Percentiles rank a stretch among this genome's conserved stretches.
Evolutionary conservation across 2,113 vertebrate genomes (phyloP).

Genomic region (Hylia prasina): DNA sequence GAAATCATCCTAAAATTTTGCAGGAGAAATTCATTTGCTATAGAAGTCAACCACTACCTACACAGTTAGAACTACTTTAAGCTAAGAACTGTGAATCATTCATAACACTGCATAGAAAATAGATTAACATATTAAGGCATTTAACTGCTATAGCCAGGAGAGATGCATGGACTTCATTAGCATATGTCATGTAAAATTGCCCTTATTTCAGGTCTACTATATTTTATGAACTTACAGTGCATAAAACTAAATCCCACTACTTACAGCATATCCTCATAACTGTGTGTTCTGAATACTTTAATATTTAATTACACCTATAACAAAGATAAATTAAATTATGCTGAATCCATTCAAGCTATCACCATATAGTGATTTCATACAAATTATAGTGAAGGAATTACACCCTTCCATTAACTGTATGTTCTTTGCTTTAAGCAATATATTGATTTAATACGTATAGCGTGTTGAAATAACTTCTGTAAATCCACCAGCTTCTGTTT

Average conservation of each 20-base stretch:
- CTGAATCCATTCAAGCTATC: slow-evolving; percentile 4
- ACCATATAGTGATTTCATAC: background rate
- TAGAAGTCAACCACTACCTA: background rate
- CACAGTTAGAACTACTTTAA: background rate
- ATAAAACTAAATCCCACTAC: background rate
- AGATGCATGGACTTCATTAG: background rate
- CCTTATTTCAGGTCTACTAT: background rate
- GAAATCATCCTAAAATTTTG: background rate
- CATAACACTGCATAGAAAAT: background rate
- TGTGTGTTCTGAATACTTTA: background rate
- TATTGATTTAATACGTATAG: background rate
- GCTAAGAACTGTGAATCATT: background rate
- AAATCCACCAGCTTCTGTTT: background rate
- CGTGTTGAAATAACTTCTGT: background rate
- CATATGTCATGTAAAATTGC: background rate
- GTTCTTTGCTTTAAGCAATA: slow-evolving; percentile 22
- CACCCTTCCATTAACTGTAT: background rate
- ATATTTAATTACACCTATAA: background rate
- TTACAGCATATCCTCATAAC: background rate
- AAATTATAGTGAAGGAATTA: background rate
- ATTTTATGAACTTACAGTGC: background rate
- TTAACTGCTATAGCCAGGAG: background rate
- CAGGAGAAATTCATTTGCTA: background rate
- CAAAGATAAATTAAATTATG: background rate
- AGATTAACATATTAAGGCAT: slow-evolving; percentile 7